Base-by-base conservation (phyloP, 2,888 invertebrate genomes). In the Thyatira batis region DNA sequence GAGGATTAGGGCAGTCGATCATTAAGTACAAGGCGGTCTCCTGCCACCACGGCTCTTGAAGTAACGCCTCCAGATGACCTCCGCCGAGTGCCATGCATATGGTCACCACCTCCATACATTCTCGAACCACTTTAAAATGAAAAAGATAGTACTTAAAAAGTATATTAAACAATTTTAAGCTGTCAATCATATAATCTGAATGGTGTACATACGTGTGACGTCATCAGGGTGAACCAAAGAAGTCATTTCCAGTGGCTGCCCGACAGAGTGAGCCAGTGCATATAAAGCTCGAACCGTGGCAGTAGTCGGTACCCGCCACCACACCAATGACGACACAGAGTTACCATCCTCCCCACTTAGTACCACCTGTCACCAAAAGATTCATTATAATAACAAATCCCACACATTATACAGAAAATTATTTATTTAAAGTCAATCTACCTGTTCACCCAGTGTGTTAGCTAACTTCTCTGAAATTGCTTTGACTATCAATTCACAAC, bases 21-120 rank as follows among this genome's bases (percentile, higher is more conserved):
- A 98, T 95, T 64, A 98, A 92, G 78, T 97, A 98, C 61, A 98
- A 95, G 51, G 98, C 95, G 73, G 98, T 97, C 54, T 95, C 95
- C 67, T 97, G 96, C 97, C 97, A 98, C 87, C 95, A 95, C 57
- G 95, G 90, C 73, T 98, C 97, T 71, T 95, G 95, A 61, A 97
- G 95, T 23, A 98, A 90, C 25, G 94, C 93, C 70, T 98, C 97
- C 61, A 98, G 90, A 52, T 96, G 96, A 52, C 95, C 95, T n/a
- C 97, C 97, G 84, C 97, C 98, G 49, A 99, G 88, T 49, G 98
- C 96, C 80, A 98, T 94, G 64, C 97, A 96, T 64, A 98, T 95
- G 50, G 98, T 97, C 60, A 99, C 92, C 59, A 98, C 95, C 90
- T 99, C 98, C 82, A 99, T 92, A 49, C 98, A 97, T 89, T 98